Evolutionary conservation across 2,797 vertebrate species (phyloP), one percentile per base, ranked within the genome.

Genomic region (Melanogrammus aeglefinus): DNA sequence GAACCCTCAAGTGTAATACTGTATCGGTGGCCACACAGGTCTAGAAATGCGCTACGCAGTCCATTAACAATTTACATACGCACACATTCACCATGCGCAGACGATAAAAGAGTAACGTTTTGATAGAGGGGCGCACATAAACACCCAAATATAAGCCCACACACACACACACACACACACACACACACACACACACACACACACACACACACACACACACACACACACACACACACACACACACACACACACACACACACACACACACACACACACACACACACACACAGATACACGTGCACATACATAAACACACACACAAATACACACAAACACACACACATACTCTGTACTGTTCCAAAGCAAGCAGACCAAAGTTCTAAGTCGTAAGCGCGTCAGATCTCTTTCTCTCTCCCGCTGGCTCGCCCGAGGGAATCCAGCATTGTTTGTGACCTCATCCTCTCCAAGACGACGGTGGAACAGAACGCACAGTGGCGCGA

Each of bases 111-210:
- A 29, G n/a, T 27, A 12, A 72, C 4, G 33, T 10, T 72, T 44
- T 44, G 14, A 44, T 44, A 44, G 13, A 44, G 3, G 41, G 41
- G 29, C 74, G 57, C 29, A 51, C 44, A 71, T 63, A 24, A 7
- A 70, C 18, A 70, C 24, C 24, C 33, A 76, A 5, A 24, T 1
- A 31, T 6, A 78, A 31, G 9, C 77, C 76, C 14, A 76, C 29
- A 79, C 73, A 76, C 35, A 70, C 66, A 78, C 66, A 76, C 71
- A 36, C 51, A 69, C 51, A 27, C 74, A 57, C 7, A 33, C 29
- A 66, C 70, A 78, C 35, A 13, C 77, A 79, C 14, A 76, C 33
- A 79, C 70, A 76, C 35, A 69, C 66, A 78, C 66, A 76, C 73
- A 36, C 51, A 66, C 47, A 38, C 51, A 76, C 75, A 63, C 74